phyloP scores from a whole-genome alignment of 1,140 invertebrate genomes.

The Nautilus pompilius region DNA sequence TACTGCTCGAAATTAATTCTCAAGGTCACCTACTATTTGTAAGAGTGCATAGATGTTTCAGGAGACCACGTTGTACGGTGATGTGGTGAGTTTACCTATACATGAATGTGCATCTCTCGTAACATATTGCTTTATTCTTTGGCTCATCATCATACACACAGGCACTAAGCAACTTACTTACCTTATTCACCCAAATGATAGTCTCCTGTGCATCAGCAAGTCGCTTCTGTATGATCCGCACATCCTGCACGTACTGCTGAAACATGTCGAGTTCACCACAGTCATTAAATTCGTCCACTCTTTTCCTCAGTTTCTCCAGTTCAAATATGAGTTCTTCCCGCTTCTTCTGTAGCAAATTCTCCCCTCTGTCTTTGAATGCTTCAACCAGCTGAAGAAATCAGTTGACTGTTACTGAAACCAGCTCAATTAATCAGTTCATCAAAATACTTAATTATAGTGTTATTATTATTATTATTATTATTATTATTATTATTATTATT shows the following conservation, averaged over 20 bases:
- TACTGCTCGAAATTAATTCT: too few relatives aligned
- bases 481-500: conserved; percentile 2
- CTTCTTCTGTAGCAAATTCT: conserved; percentile 69
- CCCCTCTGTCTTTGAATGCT: conserved; percentile 74
- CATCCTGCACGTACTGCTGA: conserved; percentile 60
- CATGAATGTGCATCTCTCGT: too few relatives aligned
- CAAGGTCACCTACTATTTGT: too few relatives aligned
- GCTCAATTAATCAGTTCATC: background rate
- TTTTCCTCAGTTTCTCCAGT: conserved; percentile 69
- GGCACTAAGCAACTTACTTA: conserved; percentile 17
- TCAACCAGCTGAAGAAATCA: conserved; percentile 65
- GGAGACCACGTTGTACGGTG: too few relatives aligned
- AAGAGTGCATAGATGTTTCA: too few relatives aligned
- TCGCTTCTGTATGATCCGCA: conserved; percentile 71
- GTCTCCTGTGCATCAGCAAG: conserved; percentile 71
- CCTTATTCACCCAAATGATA: conserved; percentile 78
- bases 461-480: background rate
- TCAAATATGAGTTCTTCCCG: conserved; percentile 68
- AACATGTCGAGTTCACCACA: conserved; percentile 58
- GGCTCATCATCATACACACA: too few relatives aligned
- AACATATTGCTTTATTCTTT: too few relatives aligned
- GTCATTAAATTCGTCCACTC: conserved; percentile 61
- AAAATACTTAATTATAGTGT: background rate
- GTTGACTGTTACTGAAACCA: background rate
- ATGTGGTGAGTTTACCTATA: too few relatives aligned